phyloP scores from a whole-genome alignment of 2,888 invertebrate genomes.

The Scelioninae gen. 2 region DNA sequence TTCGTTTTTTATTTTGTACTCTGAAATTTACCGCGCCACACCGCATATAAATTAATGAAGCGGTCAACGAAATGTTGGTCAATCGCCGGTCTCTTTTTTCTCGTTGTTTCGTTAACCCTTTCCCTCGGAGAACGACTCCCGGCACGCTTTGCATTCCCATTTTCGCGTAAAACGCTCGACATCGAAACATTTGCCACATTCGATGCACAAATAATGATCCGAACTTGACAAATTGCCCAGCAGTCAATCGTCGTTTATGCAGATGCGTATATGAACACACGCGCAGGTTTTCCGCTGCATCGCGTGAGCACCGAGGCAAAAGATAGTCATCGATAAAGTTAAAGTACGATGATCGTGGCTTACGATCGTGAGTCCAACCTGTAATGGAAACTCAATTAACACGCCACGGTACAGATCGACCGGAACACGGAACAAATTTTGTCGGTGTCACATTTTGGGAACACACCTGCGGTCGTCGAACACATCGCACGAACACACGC shows the following conservation, averaged over 20 bases:
- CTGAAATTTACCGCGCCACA: too few species aligned
- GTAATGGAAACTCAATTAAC: constrained; percentile 68
- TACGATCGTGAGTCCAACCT: constrained; percentile 53
- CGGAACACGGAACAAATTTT: constrained; percentile 35
- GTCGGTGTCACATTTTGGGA: constrained; percentile 31
- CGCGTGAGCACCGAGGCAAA: constrained; percentile 52
- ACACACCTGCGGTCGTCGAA: constrained; percentile 45
- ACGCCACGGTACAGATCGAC: constrained; percentile 51
- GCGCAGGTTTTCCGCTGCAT: constrained; percentile 54
- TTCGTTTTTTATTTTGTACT: too few species aligned
- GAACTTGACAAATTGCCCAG: constrained; percentile 40
- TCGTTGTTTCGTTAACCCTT: too few species aligned
- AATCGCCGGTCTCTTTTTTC: too few species aligned
- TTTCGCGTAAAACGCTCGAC: too few species aligned
- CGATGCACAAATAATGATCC: constrained; percentile 35
- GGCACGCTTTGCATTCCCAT: too few species aligned
- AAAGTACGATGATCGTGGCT: constrained; percentile 49
- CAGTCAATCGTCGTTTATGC: constrained; percentile 56
- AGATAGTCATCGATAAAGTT: constrained; percentile 58
- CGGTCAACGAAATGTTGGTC: too few species aligned
- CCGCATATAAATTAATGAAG: too few species aligned
- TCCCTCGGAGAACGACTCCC: too few species aligned
- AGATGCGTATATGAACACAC: constrained; percentile 24
- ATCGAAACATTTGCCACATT: constrained; percentile 10
- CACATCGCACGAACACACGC: too few species aligned